Conservation (phyloP, 2,113 vertebrate genomes). For the Plectropomus leopardus region DNA sequence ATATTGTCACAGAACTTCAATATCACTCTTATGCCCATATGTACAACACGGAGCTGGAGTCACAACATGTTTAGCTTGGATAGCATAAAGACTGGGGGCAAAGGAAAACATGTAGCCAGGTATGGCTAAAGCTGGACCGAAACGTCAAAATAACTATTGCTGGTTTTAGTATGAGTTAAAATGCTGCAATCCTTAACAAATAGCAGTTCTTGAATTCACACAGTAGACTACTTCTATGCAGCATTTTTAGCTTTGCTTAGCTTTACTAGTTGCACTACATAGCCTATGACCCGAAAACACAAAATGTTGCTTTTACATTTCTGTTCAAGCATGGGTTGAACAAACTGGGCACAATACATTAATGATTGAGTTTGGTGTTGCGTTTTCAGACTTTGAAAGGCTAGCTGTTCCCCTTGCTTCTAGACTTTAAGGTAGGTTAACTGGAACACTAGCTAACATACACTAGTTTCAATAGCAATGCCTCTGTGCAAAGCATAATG, state of each 20-base stretch:
- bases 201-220: not conserved
- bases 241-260: not conserved
- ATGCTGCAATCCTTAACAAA: not conserved
- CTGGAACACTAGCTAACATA: too few species aligned
- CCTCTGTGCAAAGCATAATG: too few species aligned
- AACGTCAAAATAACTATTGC: not conserved
- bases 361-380: not conserved
- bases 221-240: not conserved
- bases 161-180: not conserved
- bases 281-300: not conserved
- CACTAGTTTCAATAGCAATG: too few species aligned
- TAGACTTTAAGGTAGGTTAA: not conserved
- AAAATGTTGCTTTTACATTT: not conserved
- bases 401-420: not conserved
- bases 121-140: not conserved
- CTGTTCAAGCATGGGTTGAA: not conserved
- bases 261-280: not conserved
- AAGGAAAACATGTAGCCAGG: not conserved
- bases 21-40: not conserved
- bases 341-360: not conserved
- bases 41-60: not conserved
- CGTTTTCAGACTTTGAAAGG: not conserved
- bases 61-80: not conserved
- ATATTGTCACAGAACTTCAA: not conserved
- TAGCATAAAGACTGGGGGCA: not conserved